Percentiles rank a stretch among this genome's conserved stretches.
These are phyloP conservation scores for Chlamydotis undulata DNA, from an alignment of 2,113 vertebrate species.

Conservation along the genomic window DNA sequence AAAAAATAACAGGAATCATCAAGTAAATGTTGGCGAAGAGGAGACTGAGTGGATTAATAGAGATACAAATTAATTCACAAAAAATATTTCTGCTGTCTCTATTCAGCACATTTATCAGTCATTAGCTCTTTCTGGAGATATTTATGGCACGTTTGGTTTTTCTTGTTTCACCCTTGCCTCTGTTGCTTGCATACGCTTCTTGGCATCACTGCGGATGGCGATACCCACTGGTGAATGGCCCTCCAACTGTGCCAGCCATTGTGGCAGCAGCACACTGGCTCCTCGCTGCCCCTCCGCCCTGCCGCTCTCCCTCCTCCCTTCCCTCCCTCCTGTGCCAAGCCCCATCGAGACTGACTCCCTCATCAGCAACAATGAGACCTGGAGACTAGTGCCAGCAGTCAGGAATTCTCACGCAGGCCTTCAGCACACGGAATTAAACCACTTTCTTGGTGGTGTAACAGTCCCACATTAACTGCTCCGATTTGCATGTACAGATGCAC, in stretches of 20 bases:
- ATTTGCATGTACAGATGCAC: background rate
- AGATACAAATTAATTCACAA: background rate
- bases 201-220: constrained; percentile 41
- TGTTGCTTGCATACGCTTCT: constrained; percentile 57
- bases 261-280: constrained; percentile 51
- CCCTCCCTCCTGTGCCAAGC: constrained; percentile 53
- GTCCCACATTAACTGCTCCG: background rate
- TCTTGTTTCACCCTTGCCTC: constrained; percentile 22
- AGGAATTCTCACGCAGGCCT: constrained; percentile 54
- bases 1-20: background rate
- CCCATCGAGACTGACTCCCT: constrained; percentile 65
- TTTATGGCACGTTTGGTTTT: background rate
- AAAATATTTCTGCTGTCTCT: background rate
- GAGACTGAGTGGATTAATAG: background rate
- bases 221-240: constrained; percentile 38
- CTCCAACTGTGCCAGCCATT: constrained; percentile 56
- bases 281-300: constrained; percentile 1
- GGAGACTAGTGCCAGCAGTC: constrained; percentile 65
- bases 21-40: background rate
- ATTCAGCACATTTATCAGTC: background rate
- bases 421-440: constrained; percentile 25
- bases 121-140: constrained; percentile 5
- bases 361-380: constrained; percentile 62
- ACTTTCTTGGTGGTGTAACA: background rate
- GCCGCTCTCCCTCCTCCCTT: constrained; percentile 3